Evolutionary conservation across 2,797 vertebrate species (phyloP).

Genomic region (Oreochromis mossambicus): DNA sequence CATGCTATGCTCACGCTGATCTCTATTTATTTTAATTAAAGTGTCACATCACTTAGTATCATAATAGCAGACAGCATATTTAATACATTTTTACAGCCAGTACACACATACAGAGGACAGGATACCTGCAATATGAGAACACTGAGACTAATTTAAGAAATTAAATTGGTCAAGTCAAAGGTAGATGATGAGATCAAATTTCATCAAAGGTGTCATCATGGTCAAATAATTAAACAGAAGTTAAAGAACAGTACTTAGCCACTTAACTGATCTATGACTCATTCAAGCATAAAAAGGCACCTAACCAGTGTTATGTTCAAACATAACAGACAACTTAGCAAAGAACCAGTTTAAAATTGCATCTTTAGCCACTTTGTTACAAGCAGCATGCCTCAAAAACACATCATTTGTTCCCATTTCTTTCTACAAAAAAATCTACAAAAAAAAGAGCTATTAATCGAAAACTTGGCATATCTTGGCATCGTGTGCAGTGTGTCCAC

Average conservation of each 20-base stretch:
- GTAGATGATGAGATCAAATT: not conserved
- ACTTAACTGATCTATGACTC: not conserved
- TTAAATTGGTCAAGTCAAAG: not conserved
- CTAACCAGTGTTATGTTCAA: not conserved
- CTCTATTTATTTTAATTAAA: conserved; percentile 7
- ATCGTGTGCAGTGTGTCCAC: too few relatives aligned
- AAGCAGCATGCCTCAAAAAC: not conserved
- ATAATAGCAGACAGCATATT: not conserved
- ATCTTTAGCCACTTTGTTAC: not conserved
- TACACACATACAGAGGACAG: not conserved
- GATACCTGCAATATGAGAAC: not conserved
- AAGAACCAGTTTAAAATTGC: not conserved
- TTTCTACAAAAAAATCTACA: too few relatives aligned
- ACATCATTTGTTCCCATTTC: not conserved
- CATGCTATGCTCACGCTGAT: conserved; percentile 4
- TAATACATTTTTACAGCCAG: not conserved
- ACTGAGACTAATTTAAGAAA: not conserved
- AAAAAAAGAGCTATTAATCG: too few relatives aligned
- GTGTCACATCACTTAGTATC: conserved; percentile 13
- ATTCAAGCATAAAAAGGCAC: not conserved
- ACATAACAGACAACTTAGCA: not conserved
- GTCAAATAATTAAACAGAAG: not conserved
- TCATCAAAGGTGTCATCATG: not conserved
- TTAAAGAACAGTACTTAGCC: not conserved
- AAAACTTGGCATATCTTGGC: too few relatives aligned